These are phyloP conservation scores for Glaucopsyche alexis DNA, from an alignment of 2,888 invertebrate species.

Conservation along the genomic window DNA sequence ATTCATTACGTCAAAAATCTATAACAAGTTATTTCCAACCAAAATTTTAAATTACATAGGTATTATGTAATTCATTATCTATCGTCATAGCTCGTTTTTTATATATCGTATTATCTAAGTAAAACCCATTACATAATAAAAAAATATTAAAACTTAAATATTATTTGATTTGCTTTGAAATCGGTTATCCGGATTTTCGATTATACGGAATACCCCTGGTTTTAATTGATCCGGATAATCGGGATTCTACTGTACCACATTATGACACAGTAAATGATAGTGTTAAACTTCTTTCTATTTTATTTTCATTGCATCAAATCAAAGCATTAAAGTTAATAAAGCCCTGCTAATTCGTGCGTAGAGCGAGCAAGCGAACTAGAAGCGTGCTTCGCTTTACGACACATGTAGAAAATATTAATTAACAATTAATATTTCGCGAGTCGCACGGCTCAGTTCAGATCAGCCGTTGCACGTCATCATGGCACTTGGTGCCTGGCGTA, in stretches of 20 bases:
- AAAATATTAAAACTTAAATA: slow-evolving; percentile 16
- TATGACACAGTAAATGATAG: too few relatives aligned
- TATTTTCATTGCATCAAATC: too few relatives aligned
- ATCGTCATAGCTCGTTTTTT: background rate
- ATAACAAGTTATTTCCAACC: slow-evolving; percentile 29
- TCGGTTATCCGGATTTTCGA: slow-evolving; percentile 30
- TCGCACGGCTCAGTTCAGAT: too few relatives aligned
- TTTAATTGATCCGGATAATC: slow-evolving; percentile 27
- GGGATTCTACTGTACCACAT: slow-evolving; percentile 35
- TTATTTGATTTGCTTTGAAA: slow-evolving; percentile 28
- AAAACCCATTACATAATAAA: slow-evolving; percentile 27
- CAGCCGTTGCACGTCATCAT: too few relatives aligned
- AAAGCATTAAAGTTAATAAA: too few relatives aligned
- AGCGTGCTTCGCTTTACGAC: too few relatives aligned
- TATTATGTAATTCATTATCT: slow-evolving; percentile 14
- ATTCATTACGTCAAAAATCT: slow-evolving; percentile 29
- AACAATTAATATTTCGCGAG: too few relatives aligned
- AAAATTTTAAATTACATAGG: slow-evolving; percentile 29
- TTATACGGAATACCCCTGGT: slow-evolving; percentile 25
- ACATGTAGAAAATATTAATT: too few relatives aligned
- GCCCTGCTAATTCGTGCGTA: too few relatives aligned
- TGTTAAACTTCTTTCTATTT: too few relatives aligned
- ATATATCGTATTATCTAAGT: slow-evolving; percentile 24
- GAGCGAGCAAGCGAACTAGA: too few relatives aligned
- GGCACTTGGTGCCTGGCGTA: too few relatives aligned